Evolutionary conservation across 2,797 vertebrate genomes (phyloP).

Genomic region (Pteronotus mesoamericanus): DNA sequence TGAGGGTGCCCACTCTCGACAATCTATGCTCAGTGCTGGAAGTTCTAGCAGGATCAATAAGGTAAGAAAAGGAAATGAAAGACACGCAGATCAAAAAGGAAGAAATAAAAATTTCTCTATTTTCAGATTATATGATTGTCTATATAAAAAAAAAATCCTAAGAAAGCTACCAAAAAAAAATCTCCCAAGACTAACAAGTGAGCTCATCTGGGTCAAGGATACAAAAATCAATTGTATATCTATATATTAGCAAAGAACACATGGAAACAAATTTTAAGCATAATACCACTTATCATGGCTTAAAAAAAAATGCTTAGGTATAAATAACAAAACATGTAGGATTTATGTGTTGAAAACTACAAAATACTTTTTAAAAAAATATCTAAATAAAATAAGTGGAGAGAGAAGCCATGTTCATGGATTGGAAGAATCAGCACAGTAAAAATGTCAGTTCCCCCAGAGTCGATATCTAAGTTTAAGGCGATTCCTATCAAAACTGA

Average conservation of each 20-base stretch:
- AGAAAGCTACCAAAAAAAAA: not conserved
- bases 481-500: not conserved
- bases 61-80: conserved; percentile 21
- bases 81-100: not conserved
- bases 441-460: not conserved
- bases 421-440: not conserved
- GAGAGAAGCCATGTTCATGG: not conserved
- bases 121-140: not conserved
- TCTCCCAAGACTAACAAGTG: not conserved
- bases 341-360: not conserved
- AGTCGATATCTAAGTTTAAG: not conserved
- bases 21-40: not conserved
- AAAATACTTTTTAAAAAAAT: not conserved
- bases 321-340: not conserved
- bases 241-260: not conserved
- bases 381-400: not conserved
- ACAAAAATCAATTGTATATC: not conserved
- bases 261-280: not conserved
- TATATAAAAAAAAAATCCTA: not conserved
- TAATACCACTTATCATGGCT: not conserved
- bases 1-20: not conserved
- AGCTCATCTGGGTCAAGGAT: not conserved
- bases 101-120: not conserved
- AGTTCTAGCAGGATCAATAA: not conserved
- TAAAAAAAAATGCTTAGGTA: not conserved